phyloP scores from a whole-genome alignment of 2,797 vertebrate genomes.

The Gallinago solitaria region DNA sequence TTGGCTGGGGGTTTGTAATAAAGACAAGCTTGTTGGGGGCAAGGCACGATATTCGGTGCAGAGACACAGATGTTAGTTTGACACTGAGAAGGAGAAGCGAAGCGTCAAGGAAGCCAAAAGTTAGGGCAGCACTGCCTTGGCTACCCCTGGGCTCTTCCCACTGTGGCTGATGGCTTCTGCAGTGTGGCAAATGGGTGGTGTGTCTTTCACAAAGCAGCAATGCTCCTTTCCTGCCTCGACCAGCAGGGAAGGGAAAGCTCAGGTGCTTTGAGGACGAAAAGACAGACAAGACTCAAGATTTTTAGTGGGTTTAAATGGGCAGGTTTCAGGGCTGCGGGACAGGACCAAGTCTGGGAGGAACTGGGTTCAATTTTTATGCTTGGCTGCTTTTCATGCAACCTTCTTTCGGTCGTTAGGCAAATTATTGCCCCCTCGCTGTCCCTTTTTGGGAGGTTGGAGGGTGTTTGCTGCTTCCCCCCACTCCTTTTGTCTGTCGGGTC shows the following conservation, averaged over 20 bases:
- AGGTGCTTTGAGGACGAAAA: not conserved
- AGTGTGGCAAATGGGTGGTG: not conserved
- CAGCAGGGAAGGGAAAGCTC: not conserved
- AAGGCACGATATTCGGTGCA: not conserved
- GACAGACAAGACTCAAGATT: not conserved
- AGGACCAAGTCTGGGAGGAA: not conserved
- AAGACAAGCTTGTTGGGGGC: not conserved
- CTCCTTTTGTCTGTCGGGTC: not conserved
- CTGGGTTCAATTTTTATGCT: not conserved
- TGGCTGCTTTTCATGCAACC: not conserved
- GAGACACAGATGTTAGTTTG: not conserved
- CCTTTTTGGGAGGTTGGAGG: not conserved
- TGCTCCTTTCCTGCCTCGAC: not conserved
- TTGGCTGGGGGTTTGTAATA: not conserved
- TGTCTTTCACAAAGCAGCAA: not conserved
- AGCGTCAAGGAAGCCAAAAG: not conserved
- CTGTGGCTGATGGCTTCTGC: not conserved
- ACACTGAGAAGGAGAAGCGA: not conserved
- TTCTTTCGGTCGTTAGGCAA: not conserved
- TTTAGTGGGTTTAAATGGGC: not conserved
- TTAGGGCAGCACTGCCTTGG: not conserved
- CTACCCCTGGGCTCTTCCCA: not conserved
- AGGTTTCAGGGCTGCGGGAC: not conserved
- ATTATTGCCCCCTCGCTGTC: not conserved
- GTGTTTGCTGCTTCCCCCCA: not conserved